Evolutionary conservation across 2,888 invertebrate species (phyloP), one percentile per base, ranked within the genome.

Genomic region (Lithosia quadra): DNA sequence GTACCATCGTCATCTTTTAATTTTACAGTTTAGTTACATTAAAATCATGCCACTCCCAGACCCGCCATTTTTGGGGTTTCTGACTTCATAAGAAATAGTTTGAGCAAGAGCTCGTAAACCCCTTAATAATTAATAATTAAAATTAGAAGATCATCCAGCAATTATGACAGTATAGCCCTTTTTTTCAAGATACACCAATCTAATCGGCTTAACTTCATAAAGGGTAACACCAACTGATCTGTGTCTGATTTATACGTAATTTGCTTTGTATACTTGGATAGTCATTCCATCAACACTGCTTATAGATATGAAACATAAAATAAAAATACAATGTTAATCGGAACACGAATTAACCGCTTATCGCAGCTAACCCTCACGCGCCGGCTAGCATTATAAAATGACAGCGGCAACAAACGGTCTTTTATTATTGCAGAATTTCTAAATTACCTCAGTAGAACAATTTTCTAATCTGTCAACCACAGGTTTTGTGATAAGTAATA

Each of bases 381-480:
- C 57, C 43, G 39, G 22, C 49, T 21, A 18, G 59, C 28, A 66
- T 64, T 73, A 70, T 67, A 70, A 74, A 66, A 53, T 76, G 76
- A 75, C 73, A 73, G 68, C 7, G 67, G n/a, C 65, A 69, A 66
- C 61, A 65, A 66, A 58, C 72, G 49, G 58, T 56, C 65, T 68
- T 75, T 73, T 73, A 70, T 75, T 67, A n/a, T 36, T 55, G 11
- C 67, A 71, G 68, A 74, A 81, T 82, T 76, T 78, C 67, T 66
- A 79, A 79, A 78, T 77, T 74, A 75, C 70, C 70, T 62, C 66
- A 68, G 72, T 71, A 34, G 53, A 73, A 77, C 78, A 69, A 82
- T 82, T 80, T 78, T 81, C 75, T 78, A 75, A 80, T 77, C 78
- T 79, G 83, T 80, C 80, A 84, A 24, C 61, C 36, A 39, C 82